These are phyloP conservation scores for Caprella mutica DNA, from an alignment of 2,888 invertebrate genomes.

Conservation along the genomic window DNA sequence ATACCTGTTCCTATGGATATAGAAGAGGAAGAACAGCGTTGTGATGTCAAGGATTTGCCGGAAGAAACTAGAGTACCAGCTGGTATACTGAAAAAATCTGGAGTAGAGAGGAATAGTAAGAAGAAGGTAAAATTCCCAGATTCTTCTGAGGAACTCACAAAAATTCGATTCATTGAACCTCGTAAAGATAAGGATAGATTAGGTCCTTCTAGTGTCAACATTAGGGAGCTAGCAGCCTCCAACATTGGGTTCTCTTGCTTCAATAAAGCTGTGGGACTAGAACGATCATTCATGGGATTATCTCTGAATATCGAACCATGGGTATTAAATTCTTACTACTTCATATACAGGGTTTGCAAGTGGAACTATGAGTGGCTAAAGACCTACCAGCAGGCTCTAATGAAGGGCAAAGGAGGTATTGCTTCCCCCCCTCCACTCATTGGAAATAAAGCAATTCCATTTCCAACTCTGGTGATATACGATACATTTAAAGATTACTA, in stretches of 20 bases:
- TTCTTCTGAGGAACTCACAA: not conserved
- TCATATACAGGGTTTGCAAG: constrained; percentile 18
- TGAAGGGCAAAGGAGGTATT: constrained; percentile 1
- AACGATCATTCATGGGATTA: not conserved
- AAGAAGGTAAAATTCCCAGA: not conserved
- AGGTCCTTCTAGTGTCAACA: constrained; percentile 1
- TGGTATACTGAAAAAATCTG: not conserved
- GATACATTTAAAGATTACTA: constrained; percentile 22
- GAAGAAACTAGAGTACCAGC: not conserved
- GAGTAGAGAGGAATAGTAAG: not conserved
- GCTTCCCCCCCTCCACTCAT: constrained; percentile 18
- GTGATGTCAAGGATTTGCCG: too few species aligned
- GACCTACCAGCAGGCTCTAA: constrained; percentile 6
- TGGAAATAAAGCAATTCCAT: not conserved
- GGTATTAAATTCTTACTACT: constrained; percentile 2
- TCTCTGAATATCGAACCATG: not conserved
- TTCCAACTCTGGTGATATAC: constrained; percentile 28
- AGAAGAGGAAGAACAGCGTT: too few species aligned
- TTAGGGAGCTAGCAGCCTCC: not conserved
- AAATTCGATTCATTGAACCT: constrained; percentile 1
- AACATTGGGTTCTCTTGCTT: not conserved
- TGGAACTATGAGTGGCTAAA: constrained; percentile 33
- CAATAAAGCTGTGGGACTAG: not conserved
- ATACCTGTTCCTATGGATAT: too few species aligned
- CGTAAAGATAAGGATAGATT: constrained; percentile 1